Percentiles rank a stretch among this genome's conserved stretches.
Conservation (phyloP, 2,113 vertebrate genomes). For the Aleadryas rufinucha region DNA sequence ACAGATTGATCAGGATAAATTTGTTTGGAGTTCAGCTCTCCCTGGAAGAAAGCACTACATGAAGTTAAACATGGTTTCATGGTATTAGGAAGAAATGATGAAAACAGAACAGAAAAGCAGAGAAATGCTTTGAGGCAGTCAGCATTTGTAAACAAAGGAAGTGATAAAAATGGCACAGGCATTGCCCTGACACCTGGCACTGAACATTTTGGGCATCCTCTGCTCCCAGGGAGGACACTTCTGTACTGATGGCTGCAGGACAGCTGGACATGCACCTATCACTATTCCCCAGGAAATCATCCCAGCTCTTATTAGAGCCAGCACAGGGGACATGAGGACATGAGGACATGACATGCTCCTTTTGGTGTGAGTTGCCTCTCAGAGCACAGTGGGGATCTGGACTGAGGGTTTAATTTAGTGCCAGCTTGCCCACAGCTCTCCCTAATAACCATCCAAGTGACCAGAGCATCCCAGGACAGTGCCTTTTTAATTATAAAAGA, state of each 20-base stretch:
- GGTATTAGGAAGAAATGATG: background rate
- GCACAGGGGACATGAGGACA: background rate
- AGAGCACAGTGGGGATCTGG: background rate
- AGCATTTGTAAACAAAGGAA: background rate
- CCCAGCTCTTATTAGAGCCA: background rate
- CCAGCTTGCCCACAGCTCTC: background rate
- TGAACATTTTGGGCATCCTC: background rate
- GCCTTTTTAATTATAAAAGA: background rate
- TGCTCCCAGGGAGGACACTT: background rate
- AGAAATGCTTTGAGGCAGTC: background rate
- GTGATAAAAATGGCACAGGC: background rate
- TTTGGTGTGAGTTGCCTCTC: background rate
- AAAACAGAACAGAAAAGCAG: background rate
- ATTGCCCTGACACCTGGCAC: background rate
- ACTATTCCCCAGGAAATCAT: background rate
- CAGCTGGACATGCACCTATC: background rate
- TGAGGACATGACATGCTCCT: background rate
- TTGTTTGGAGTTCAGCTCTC: background rate
- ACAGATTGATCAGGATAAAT: conserved; percentile 12
- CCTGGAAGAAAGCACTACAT: background rate
- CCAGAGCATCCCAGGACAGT: background rate
- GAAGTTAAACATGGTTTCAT: background rate
- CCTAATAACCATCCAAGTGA: background rate
- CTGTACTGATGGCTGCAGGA: background rate
- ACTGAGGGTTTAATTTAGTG: background rate